Evolutionary conservation across 2,888 invertebrate species (phyloP), one percentile per base, ranked within the genome.

Genomic region (Adelognathus sp.): DNA sequence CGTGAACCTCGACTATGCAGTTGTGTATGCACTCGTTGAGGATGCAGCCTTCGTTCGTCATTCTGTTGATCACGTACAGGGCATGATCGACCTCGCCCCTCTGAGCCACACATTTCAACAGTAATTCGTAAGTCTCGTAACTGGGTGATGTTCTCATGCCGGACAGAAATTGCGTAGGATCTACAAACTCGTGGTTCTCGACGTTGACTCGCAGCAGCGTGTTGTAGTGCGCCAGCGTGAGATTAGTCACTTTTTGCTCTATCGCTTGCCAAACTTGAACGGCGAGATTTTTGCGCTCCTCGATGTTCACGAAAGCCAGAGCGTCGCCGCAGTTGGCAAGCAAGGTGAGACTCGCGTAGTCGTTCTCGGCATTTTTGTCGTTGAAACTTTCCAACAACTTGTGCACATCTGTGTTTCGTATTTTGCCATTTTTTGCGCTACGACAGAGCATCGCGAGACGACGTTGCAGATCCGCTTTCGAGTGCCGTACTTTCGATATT

Each of bases 11-110:
- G 7, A 95, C 93, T 0, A 96, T 90, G 0, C 93, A 92, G 83
- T 94, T 94, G 67, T 95, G 95, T 18, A 94, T 91, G 73, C 90
- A 91, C 83, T 94, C 94, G n/a, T 93, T 93, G 0, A 94, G 91
- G 0, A 94, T 89, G 52, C 93, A 88, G 0, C 91, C 91, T 16
- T 91, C 90, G 0, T 92, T 86, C 83, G 94, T 94, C 94, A 95
- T 95, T 56, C 93, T 92, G 1, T 93, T 91, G 69, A 96, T 90
- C 4, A 95, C 91, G 83, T 93, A 92, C 11, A 92, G 90, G 0
- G 94, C 93, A 85, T 94, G 93, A 33, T 93, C 92, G 16, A 94
- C 87, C 84, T 95, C 93, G 11, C 95, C 95, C 31, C 83, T 85
- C 64, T 81, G 82, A 2, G 82, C 81, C 3, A 93, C 92, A 63